Evolutionary conservation across 2,797 vertebrate genomes (phyloP).

Genomic region (Semaprochilodus insignis): DNA sequence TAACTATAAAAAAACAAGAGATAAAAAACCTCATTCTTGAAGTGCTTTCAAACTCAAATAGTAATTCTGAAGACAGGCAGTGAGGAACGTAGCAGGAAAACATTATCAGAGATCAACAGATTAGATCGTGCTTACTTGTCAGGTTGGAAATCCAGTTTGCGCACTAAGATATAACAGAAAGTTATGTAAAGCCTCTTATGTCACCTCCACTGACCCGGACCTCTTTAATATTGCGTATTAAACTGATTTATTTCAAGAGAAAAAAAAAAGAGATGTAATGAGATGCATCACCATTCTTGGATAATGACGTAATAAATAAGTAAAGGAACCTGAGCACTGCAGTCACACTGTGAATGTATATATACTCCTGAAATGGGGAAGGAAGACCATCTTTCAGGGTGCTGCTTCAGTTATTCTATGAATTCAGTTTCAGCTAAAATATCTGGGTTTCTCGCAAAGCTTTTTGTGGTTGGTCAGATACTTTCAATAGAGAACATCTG

Average conservation of each 20-base stretch:
- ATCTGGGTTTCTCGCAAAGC: background rate
- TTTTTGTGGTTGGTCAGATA: background rate
- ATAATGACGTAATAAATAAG: background rate
- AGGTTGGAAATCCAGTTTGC: background rate
- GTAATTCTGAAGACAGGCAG: too few relatives aligned
- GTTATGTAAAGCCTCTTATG: background rate
- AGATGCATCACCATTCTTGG: background rate
- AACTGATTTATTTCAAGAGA: background rate
- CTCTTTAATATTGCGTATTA: background rate
- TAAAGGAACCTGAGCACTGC: background rate
- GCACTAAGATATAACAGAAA: background rate
- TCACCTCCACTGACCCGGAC: background rate
- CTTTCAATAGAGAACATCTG: background rate
- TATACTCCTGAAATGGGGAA: background rate
- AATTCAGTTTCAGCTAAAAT: background rate
- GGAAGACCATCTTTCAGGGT: background rate
- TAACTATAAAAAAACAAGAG: background rate
- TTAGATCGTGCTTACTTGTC: background rate
- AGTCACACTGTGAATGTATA: background rate
- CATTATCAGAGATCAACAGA: too few relatives aligned
- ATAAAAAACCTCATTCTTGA: background rate
- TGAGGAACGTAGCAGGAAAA: too few relatives aligned
- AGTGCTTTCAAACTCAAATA: too few relatives aligned
- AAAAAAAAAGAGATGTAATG: background rate
- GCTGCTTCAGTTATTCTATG: background rate